These are phyloP conservation scores for Trichopria drosophilae DNA, from an alignment of 2,888 invertebrate species.

Conservation along the genomic window DNA sequence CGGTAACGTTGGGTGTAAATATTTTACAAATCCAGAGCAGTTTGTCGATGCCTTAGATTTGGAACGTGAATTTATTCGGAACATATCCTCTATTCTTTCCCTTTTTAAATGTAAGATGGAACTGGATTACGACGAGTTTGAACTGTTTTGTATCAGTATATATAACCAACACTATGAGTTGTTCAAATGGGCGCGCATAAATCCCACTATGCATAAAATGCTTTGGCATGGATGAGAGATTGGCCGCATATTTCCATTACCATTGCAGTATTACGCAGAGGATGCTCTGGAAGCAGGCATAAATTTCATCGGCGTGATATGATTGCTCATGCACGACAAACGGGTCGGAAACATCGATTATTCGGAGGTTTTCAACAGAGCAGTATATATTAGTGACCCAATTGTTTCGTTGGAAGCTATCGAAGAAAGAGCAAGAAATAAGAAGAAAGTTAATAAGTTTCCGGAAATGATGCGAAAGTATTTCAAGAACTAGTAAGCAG, in stretches of 20 bases:
- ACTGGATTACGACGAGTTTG: neutral
- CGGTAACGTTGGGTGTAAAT: neutral
- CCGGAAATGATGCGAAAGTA: no score
- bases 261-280: no score
- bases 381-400: no score
- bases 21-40: neutral
- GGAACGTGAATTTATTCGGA: neutral
- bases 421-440: no score
- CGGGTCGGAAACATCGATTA: neutral
- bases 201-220: no score
- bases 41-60: neutral
- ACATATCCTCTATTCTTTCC: neutral
- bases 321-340: neutral
- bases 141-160: neutral
- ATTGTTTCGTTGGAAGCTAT: no score
- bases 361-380: constrained; percentile 1
- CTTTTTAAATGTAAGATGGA: no score
- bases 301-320: no score
- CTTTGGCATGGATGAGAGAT: neutral
- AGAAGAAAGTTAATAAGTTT: no score
- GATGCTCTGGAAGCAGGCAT: constrained; percentile 1
- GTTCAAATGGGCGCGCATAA: neutral
- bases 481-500: no score
- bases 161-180: neutral
- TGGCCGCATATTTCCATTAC: neutral